Conservation (phyloP, 2,113 vertebrate species). For the Centropus bengalensis region DNA sequence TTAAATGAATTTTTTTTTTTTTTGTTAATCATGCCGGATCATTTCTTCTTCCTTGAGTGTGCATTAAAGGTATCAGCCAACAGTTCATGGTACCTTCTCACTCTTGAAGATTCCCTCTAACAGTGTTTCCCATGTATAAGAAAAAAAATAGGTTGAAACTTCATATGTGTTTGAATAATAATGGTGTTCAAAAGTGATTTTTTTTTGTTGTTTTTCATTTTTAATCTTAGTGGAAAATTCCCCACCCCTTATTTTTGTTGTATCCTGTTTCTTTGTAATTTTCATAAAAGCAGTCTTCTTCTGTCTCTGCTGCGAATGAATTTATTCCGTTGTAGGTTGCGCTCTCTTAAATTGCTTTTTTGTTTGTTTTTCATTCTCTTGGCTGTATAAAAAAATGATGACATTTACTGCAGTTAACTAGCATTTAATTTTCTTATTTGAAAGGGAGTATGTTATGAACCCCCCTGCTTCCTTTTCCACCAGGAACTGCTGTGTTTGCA, state of each 20-base stretch:
- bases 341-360: constrained; percentile 55
- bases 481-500: constrained; percentile 21
- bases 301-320: constrained; percentile 64
- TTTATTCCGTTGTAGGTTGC: constrained; percentile 72
- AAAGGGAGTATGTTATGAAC: constrained; percentile 53
- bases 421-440: constrained; percentile 55
- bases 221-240: constrained; percentile 48
- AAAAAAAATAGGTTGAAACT: constrained; percentile 34
- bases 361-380: constrained; percentile 37
- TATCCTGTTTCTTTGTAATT: constrained; percentile 58
- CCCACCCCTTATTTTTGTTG: constrained; percentile 13
- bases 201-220: constrained; percentile 44
- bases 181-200: constrained; percentile 56
- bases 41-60: constrained; percentile 69
- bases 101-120: constrained; percentile 56
- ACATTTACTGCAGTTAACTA: constrained; percentile 60
- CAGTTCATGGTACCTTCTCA: constrained; percentile 47
- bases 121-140: constrained; percentile 62
- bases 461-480: background rate
- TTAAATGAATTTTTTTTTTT: constrained; percentile 68
- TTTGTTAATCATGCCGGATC: constrained; percentile 58
- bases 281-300: constrained; percentile 56
- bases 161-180: constrained; percentile 64
- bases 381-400: constrained; percentile 55
- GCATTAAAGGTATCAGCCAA: constrained; percentile 59